Conservation (phyloP, 2,113 vertebrate genomes). For the Toxotes jaculatrix region DNA sequence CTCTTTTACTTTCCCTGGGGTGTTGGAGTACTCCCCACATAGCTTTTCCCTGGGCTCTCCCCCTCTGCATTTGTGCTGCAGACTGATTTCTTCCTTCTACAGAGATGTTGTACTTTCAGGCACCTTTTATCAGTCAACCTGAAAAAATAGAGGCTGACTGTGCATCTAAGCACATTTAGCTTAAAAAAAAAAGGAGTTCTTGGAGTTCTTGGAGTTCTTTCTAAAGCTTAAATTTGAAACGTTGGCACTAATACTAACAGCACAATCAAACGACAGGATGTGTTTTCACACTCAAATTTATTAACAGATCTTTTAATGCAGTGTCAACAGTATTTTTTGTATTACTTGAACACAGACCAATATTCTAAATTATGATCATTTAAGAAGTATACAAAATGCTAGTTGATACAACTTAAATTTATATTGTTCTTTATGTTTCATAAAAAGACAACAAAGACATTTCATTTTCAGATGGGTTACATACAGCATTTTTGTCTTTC, state of each 20-base stretch:
- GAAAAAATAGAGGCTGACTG: conserved; percentile 18
- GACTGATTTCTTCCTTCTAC: conserved; percentile 37
- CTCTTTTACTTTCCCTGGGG: conserved; percentile 36
- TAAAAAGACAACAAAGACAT: neutral
- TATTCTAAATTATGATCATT: neutral
- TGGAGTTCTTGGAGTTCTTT: neutral
- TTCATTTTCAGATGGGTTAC: too few relatives aligned
- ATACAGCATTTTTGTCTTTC: too few relatives aligned
- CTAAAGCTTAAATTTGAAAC: conserved; percentile 2
- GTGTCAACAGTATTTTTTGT: neutral
- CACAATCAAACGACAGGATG: neutral
- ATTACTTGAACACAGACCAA: neutral
- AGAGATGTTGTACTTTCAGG: conserved; percentile 25
- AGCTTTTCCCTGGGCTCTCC: conserved; percentile 11
- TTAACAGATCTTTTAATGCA: neutral
- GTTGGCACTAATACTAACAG: neutral
- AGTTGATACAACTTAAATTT: neutral
- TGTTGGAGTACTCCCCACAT: conserved; percentile 28
- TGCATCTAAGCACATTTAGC: neutral
- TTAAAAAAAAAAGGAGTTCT: neutral
- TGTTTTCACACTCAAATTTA: neutral
- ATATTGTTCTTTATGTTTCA: too few relatives aligned
- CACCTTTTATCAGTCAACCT: conserved; percentile 15
- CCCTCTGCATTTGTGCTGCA: conserved; percentile 25
- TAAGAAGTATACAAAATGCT: neutral